phyloP scores from a whole-genome alignment of 2,113 vertebrate genomes.

The Pavo muticus region DNA sequence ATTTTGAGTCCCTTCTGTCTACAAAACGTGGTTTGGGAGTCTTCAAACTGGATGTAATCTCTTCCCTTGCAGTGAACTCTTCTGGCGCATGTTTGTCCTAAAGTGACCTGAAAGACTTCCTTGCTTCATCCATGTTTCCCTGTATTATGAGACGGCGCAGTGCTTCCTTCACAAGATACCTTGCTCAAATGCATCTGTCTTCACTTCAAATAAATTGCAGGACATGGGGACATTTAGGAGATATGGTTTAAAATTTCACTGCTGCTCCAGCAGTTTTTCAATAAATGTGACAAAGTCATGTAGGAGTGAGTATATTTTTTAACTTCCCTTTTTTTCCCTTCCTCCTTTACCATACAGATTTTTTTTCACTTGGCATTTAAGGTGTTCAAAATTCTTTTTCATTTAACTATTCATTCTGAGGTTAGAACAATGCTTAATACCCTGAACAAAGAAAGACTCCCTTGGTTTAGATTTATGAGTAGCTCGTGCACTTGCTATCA shows the following conservation, averaged over 20 bases:
- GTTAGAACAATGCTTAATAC: neutral
- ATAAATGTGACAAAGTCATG: neutral
- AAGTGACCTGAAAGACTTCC: neutral
- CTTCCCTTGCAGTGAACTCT: neutral
- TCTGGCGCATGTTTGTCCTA: neutral
- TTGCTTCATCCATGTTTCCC: neutral
- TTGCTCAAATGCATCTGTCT: neutral
- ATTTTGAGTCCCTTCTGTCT: conserved; percentile 52
- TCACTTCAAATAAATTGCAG: neutral
- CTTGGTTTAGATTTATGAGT: conserved; percentile 6
- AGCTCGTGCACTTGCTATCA: neutral
- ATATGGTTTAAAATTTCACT: neutral
- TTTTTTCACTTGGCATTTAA: neutral
- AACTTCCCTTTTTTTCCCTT: neutral
- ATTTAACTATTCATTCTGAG: neutral
- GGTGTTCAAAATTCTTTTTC: neutral
- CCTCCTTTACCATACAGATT: neutral
- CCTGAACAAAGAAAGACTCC: neutral
- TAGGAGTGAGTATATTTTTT: neutral
- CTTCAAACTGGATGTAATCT: neutral
- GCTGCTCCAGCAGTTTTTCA: neutral
- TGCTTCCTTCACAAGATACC: neutral
- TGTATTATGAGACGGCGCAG: neutral
- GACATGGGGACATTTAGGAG: neutral
- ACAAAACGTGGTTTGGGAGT: neutral